Evolutionary conservation across 1,140 invertebrate species (phyloP).

Genomic region (Achroia grisella): DNA sequence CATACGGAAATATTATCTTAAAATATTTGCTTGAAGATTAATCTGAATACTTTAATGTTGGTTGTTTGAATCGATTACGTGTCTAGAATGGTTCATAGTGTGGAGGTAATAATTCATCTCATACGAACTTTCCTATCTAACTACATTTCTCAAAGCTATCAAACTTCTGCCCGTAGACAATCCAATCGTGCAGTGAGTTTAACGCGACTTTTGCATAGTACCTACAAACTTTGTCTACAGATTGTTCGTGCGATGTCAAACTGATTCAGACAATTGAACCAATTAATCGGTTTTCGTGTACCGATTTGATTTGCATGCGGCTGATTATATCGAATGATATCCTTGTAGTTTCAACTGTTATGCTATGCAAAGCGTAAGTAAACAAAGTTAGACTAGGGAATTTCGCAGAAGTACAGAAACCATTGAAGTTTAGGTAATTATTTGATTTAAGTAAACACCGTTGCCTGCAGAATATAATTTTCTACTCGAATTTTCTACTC

Average conservation of each 20-base stretch:
- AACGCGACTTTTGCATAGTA: conserved; percentile 53
- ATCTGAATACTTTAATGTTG: conserved; percentile 25
- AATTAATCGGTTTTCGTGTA: conserved; percentile 49
- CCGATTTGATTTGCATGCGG: conserved; percentile 26
- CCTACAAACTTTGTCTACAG: conserved; percentile 48
- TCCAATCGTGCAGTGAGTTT: conserved; percentile 48
- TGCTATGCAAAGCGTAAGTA: no score
- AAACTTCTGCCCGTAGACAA: conserved; percentile 58
- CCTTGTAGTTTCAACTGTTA: no score
- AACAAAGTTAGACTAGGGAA: no score
- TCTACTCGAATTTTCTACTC: no score
- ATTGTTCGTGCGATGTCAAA: conserved; percentile 55
- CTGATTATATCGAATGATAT: not conserved
- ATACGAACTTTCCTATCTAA: conserved; percentile 50
- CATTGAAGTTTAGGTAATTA: no score
- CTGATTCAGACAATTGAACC: conserved; percentile 48
- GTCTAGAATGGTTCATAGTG: conserved; percentile 36
- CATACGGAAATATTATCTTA: no score
- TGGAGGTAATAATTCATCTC: conserved; percentile 44
- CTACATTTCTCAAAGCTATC: conserved; percentile 57
- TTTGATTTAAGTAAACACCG: no score
- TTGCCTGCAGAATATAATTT: no score
- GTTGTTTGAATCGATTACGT: conserved; percentile 38
- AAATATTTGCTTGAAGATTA: conserved; percentile 30
- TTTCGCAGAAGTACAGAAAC: no score